Evolutionary conservation across 2,113 vertebrate genomes (phyloP).

Genomic region (Eidolon helvum): DNA sequence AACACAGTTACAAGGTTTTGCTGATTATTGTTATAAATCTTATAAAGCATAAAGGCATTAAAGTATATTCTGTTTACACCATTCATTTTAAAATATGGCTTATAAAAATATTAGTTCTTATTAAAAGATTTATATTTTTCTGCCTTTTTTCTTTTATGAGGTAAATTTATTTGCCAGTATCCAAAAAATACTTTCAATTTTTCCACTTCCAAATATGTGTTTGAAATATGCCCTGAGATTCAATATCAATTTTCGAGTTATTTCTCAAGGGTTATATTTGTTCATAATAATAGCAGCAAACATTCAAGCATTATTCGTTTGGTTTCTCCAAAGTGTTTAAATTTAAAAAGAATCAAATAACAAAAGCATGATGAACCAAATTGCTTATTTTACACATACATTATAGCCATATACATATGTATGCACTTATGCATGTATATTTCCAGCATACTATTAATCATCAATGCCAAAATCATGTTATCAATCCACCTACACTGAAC

Average conservation of each 20-base stretch:
- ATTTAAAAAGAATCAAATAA: slow-evolving; percentile 47
- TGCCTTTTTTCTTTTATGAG: slow-evolving; percentile 75
- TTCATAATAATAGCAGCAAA: slow-evolving; percentile 60
- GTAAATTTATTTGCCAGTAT: slow-evolving; percentile 75
- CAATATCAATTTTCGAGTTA: slow-evolving; percentile 72
- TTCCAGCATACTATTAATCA: slow-evolving; percentile 46
- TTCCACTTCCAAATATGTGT: slow-evolving; percentile 67
- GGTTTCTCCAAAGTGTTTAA: slow-evolving; percentile 50
- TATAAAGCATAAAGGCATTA: slow-evolving; percentile 81
- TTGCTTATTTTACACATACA: not conserved
- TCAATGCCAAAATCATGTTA: slow-evolving; percentile 61
- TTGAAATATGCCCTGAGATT: slow-evolving; percentile 74
- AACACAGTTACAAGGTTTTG: slow-evolving; percentile 77
- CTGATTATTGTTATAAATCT: slow-evolving; percentile 88
- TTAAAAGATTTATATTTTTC: slow-evolving; percentile 81
- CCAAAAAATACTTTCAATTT: slow-evolving; percentile 76
- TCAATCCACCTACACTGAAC: not conserved
- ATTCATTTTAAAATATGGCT: slow-evolving; percentile 80
- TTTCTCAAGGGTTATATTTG: slow-evolving; percentile 71
- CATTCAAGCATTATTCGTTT: not conserved
- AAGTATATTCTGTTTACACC: slow-evolving; percentile 81
- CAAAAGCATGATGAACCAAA: not conserved
- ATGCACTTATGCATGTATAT: slow-evolving; percentile 7
- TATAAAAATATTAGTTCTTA: slow-evolving; percentile 77
- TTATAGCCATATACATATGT: slow-evolving; percentile 17